Base-by-base conservation (phyloP, 2,113 vertebrate genomes). In the Scomber scombrus region DNA sequence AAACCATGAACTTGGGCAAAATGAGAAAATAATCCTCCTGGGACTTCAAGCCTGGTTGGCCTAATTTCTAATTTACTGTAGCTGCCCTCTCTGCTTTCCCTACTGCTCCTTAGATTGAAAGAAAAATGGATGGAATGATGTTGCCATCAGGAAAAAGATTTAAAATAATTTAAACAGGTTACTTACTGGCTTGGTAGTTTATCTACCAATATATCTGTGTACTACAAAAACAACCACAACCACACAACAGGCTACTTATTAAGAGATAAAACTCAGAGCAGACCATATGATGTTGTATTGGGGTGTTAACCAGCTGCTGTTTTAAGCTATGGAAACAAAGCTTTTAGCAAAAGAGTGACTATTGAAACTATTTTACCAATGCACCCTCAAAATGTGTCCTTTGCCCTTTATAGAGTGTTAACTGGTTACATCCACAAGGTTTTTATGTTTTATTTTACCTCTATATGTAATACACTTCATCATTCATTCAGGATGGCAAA, bases 1-100 rank as follows among this genome's bases (percentile, higher is more conserved):
- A 26, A 69, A 64, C 34, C 40, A 12, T 13, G 45, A 43, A 47
- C 26, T 31, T 54, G 1, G 40, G 26, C 50, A 75, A 13, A 51
- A 60, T 55, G 34, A 40, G 55, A 72, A 73, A 73, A 52, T 46
- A 54, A 46, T 72, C 61, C 61, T 23, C 11, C 40, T 62, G 23
- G 21, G 63, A 61, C 34, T 46, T 52, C 31, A 64, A 54, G 60
- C 34, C 47, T 29, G 31, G 19, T 71, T 49, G 71, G 13, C 31
- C 61, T 58, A 58, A 73, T 80, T 80, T 73, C 18, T 23, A 40
- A 62, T 81, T 55, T 46, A 57, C 45, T 40, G 43, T 52, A 56
- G 52, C n/a, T n/a, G n/a, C n/a, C n/a, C n/a, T n/a, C n/a, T n/a
- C 15, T 45, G 62, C 47, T 51, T 51, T 15, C 18, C 10, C 46